Conservation (phyloP, 2,113 vertebrate species). For the Acanthochromis polyacanthus region DNA sequence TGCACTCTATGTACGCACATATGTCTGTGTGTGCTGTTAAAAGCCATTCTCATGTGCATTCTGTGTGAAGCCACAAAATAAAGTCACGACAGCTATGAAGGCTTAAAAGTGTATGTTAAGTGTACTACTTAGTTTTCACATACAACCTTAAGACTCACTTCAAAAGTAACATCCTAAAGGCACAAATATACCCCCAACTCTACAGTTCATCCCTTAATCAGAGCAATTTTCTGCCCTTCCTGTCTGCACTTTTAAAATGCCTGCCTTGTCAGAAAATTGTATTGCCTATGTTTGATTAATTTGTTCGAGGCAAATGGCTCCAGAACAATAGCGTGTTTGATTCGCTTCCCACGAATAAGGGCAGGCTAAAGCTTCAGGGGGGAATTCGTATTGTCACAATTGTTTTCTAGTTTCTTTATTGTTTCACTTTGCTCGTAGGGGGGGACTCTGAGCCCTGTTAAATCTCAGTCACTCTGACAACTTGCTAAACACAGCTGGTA, state of each 20-base stretch:
- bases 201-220: slow-evolving; percentile 34
- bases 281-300: slow-evolving; percentile 58
- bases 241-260: slow-evolving; percentile 53
- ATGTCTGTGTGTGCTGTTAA: neutral
- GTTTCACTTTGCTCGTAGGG: neutral
- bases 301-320: slow-evolving; percentile 41
- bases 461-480: slow-evolving; percentile 10
- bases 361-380: slow-evolving; percentile 14
- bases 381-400: slow-evolving; percentile 5
- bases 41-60: too few relatives aligned
- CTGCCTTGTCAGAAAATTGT: slow-evolving; percentile 47
- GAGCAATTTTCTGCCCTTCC: slow-evolving; percentile 58
- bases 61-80: neutral
- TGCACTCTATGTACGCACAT: neutral
- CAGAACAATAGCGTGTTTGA: slow-evolving; percentile 55
- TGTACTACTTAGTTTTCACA: neutral
- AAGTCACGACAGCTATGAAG: neutral
- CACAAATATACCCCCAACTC: slow-evolving; percentile 6
- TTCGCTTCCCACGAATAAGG: slow-evolving; percentile 32
- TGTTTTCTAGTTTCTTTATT: slow-evolving; percentile 24
- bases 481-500: slow-evolving; percentile 18
- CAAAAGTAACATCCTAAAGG: slow-evolving; percentile 23
- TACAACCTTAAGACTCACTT: slow-evolving; percentile 11
- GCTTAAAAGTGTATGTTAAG: neutral
- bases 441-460: neutral